Conservation (phyloP, 2,113 vertebrate species). For the Microcebus griseorufus region DNA sequence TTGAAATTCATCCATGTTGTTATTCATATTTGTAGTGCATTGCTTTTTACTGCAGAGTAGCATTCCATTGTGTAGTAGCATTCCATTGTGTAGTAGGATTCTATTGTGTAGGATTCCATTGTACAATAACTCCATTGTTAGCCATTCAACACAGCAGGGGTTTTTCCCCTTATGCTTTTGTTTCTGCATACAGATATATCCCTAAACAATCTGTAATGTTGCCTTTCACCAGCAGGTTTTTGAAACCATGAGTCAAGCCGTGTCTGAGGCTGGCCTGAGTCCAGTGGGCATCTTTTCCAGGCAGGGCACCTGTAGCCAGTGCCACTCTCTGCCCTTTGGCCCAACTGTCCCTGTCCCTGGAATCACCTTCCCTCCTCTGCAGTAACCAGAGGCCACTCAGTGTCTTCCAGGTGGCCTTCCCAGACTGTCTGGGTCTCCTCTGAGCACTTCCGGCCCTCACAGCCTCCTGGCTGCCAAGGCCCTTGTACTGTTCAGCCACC, state of each 20-base stretch:
- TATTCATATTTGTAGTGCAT: neutral
- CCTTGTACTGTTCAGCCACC: neutral
- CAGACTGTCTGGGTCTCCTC: neutral
- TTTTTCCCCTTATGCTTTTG: neutral
- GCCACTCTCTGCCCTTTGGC: neutral
- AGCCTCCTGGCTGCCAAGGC: neutral
- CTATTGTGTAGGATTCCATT: neutral
- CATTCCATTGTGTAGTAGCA: neutral
- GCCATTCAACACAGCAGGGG: neutral
- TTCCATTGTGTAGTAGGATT: neutral
- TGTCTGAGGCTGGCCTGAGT: neutral
- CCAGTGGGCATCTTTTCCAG: neutral
- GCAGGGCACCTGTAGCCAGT: neutral
- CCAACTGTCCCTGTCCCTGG: neutral
- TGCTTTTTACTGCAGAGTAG: neutral
- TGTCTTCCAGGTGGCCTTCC: neutral
- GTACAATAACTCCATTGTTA: neutral
- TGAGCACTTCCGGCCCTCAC: neutral
- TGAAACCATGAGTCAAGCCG: slow-evolving; percentile 3
- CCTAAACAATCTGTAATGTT: neutral
- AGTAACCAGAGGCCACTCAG: neutral
- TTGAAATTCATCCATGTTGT: neutral
- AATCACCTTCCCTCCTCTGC: neutral
- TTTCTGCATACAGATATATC: neutral
- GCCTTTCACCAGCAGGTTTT: neutral